phyloP scores from a whole-genome alignment of 2,113 vertebrate genomes.

The Illadopsis cleaveri region DNA sequence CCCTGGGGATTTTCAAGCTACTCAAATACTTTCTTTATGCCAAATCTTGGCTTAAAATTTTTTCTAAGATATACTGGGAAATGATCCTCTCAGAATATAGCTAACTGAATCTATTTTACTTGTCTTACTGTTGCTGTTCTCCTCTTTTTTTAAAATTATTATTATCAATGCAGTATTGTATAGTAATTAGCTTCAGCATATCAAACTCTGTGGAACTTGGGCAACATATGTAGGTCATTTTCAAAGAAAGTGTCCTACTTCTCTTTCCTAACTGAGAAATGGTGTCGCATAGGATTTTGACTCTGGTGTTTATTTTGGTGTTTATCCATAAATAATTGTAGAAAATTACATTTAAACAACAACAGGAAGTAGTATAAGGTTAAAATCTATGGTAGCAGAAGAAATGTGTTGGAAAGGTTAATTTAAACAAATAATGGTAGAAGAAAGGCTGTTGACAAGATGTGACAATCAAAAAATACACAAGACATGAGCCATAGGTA shows the following conservation, averaged over 20 bases:
- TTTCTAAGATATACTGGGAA: background rate
- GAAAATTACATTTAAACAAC: background rate
- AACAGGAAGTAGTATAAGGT: background rate
- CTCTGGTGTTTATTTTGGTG: background rate
- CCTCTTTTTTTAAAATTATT: background rate
- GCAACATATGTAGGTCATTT: background rate
- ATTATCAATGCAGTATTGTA: background rate
- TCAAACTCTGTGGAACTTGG: background rate
- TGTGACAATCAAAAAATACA: background rate
- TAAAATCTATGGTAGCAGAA: background rate
- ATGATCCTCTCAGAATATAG: background rate
- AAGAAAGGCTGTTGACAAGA: background rate
- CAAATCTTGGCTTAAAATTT: background rate
- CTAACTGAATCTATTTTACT: background rate
- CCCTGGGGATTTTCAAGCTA: background rate
- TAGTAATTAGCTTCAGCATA: background rate
- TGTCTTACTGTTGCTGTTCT: background rate
- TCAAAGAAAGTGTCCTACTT: background rate
- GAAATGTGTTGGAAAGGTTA: background rate
- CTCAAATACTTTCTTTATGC: background rate
- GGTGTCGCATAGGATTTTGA: background rate
- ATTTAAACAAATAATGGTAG: background rate
- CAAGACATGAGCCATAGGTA: background rate
- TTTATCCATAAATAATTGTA: background rate
- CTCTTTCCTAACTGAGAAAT: background rate